Evolutionary conservation across 2,888 invertebrate species (phyloP).

Genomic region (Chymomyza amoena): DNA sequence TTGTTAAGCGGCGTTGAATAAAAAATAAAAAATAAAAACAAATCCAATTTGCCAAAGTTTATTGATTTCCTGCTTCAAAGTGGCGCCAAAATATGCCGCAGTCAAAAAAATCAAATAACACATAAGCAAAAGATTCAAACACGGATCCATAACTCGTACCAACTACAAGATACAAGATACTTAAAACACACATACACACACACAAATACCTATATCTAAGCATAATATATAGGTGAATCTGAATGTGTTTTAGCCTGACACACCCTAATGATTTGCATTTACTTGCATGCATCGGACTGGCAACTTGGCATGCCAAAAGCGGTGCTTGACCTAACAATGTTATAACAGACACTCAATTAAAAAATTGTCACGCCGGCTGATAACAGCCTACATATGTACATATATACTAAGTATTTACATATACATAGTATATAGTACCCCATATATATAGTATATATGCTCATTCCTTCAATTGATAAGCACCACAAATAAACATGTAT

Average conservation of each 20-base stretch:
- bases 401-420: not conserved
- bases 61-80: conserved; percentile 67
- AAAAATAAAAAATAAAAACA: conserved; percentile 23
- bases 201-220: not conserved
- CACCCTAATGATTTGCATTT: conserved; percentile 46
- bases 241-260: conserved; percentile 19
- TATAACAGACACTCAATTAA: conserved; percentile 47
- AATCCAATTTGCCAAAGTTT: conserved; percentile 48
- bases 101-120: not conserved
- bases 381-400: conserved; percentile 22
- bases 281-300: conserved; percentile 35
- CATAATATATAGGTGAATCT: not conserved
- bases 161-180: conserved; percentile 12
- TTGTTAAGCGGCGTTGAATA: conserved; percentile 31
- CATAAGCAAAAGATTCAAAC: not conserved
- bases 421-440: not conserved
- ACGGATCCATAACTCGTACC: conserved; percentile 25
- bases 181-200: not conserved
- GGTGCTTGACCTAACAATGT: conserved; percentile 69
- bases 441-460: conserved; percentile 29
- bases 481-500: not conserved
- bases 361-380: conserved; percentile 49
- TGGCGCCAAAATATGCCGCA: conserved; percentile 62
- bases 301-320: conserved; percentile 52
- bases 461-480: conserved; percentile 64